Evolutionary conservation across 2,113 vertebrate species (phyloP).

Genomic region (Oxyura jamaicensis): DNA sequence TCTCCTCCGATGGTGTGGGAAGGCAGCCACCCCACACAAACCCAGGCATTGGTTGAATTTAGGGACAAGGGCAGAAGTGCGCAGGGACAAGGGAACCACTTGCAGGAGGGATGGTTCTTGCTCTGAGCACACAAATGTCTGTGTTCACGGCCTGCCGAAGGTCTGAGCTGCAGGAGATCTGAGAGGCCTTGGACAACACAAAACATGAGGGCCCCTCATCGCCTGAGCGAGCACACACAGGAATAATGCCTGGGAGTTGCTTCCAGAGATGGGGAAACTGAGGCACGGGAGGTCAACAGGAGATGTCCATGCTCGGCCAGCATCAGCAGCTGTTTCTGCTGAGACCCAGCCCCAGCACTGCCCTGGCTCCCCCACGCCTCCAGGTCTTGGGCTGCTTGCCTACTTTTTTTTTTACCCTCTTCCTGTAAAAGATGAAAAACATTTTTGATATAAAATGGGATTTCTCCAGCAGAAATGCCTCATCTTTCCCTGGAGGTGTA

Average conservation of each 20-base stretch:
- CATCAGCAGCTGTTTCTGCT: background rate
- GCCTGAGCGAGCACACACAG: fast-evolving
- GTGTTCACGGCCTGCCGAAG: fast-evolving
- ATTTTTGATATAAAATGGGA: background rate
- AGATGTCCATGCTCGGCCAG: background rate
- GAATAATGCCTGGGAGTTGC: background rate
- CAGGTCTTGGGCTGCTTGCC: background rate
- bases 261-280: background rate
- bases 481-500: background rate
- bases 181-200: background rate
- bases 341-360: fast-evolving
- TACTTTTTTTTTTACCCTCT: background rate
- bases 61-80: background rate
- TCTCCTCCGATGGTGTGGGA: background rate
- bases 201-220: fast-evolving
- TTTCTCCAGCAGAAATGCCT: background rate
- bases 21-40: fast-evolving
- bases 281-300: background rate
- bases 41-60: too few relatives aligned
- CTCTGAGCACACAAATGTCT: background rate
- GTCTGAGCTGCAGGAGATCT: background rate
- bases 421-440: background rate
- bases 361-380: fast-evolving
- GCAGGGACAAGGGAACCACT: background rate
- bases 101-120: background rate